phyloP scores from a whole-genome alignment of 1,140 invertebrate species.

The Hesperophylax magnus region DNA sequence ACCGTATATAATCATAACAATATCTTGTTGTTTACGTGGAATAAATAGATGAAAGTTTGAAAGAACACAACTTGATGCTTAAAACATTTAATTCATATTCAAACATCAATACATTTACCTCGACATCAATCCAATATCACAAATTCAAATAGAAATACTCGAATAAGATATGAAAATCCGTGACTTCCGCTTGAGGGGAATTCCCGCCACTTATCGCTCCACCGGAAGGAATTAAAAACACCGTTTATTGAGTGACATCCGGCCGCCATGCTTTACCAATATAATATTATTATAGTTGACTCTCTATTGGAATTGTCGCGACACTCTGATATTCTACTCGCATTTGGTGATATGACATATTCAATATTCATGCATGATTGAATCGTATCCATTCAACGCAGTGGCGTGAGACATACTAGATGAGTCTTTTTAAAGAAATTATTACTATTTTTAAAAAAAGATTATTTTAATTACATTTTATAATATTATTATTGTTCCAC shows the following conservation, averaged over 20 bases:
- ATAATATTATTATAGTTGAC: background rate
- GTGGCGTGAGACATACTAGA: too few relatives aligned
- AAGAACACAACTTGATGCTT: too few relatives aligned
- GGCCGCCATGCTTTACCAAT: background rate
- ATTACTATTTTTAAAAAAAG: too few relatives aligned
- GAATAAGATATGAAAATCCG: conserved; percentile 2
- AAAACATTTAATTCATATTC: too few relatives aligned
- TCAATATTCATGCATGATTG: background rate
- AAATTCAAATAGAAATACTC: background rate
- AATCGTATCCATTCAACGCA: too few relatives aligned
- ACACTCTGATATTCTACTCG: background rate
- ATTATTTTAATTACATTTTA: too few relatives aligned
- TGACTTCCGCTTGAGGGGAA: background rate
- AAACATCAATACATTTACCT: too few relatives aligned
- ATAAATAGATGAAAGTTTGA: too few relatives aligned
- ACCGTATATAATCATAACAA: too few relatives aligned
- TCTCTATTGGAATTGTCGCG: background rate
- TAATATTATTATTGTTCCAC: too few relatives aligned
- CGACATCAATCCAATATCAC: background rate
- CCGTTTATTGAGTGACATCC: conserved; percentile 22
- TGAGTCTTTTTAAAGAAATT: too few relatives aligned
- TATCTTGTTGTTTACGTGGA: too few relatives aligned
- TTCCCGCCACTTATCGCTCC: conserved; percentile 15
- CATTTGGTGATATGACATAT: background rate
- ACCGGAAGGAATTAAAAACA: conserved; percentile 20